Evolutionary conservation across 2,888 invertebrate species (phyloP).

Genomic region (Nemotelus nigrinus): DNA sequence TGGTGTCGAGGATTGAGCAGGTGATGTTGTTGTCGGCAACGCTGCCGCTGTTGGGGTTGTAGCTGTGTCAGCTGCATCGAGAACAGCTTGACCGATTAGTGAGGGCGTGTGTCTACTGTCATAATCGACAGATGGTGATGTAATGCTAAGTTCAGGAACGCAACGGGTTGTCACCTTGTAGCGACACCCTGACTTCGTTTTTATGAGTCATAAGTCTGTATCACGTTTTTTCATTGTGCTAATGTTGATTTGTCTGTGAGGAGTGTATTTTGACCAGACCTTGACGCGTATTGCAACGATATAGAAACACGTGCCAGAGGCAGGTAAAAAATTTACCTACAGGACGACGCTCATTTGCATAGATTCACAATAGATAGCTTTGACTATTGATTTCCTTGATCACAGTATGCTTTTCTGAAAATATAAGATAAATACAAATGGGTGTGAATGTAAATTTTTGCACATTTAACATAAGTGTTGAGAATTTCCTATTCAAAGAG

Average conservation of each 20-base stretch:
- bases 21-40: constrained; percentile 47
- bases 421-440: too few relatives aligned
- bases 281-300: constrained; percentile 38
- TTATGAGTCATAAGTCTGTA: constrained; percentile 65
- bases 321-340: too few relatives aligned
- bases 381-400: too few relatives aligned
- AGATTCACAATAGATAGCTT: too few relatives aligned
- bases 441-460: too few relatives aligned
- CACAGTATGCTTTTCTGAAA: too few relatives aligned
- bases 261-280: not conserved
- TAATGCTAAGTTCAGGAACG: constrained; percentile 64
- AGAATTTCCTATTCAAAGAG: too few relatives aligned
- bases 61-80: constrained; percentile 37
- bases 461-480: too few relatives aligned
- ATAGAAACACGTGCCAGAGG: too few relatives aligned
- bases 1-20: constrained; percentile 31
- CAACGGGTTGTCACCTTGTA: constrained; percentile 64
- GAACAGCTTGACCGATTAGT: constrained; percentile 30
- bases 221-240: constrained; percentile 63
- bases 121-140: constrained; percentile 58
- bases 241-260: not conserved
- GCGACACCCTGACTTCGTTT: constrained; percentile 61
- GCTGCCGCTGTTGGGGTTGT: constrained; percentile 38
- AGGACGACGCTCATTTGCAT: too few relatives aligned
- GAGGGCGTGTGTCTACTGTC: constrained; percentile 41